These are phyloP conservation scores for Salarias fasciatus DNA, from an alignment of 2,797 vertebrate species.

Conservation along the genomic window DNA sequence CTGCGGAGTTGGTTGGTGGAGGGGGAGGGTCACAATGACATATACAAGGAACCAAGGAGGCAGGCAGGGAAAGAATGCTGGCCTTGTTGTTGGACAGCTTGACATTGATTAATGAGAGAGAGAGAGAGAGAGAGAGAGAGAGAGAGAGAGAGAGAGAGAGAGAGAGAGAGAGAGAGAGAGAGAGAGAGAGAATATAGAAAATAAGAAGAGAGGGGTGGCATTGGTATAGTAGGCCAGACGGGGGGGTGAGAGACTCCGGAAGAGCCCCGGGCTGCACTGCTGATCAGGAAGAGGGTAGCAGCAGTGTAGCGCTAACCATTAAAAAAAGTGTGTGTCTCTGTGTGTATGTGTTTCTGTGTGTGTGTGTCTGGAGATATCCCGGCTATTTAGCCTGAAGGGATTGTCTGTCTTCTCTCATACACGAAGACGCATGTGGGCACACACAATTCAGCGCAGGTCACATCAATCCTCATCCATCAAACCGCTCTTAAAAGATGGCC, in stretches of 20 bases:
- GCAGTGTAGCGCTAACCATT: constrained; percentile 41
- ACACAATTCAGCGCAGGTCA: constrained; percentile 56
- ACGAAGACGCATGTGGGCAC: constrained; percentile 44
- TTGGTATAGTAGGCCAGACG: constrained; percentile 64
- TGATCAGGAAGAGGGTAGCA: constrained; percentile 66
- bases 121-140: constrained; percentile 69
- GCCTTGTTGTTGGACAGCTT: constrained; percentile 94
- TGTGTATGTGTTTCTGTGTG: constrained; percentile 3
- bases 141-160: constrained; percentile 67
- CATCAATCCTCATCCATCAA: constrained; percentile 75
- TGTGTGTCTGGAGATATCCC: constrained; percentile 29
- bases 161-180: constrained; percentile 61
- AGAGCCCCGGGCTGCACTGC: constrained; percentile 66
- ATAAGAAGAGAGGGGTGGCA: constrained; percentile 74
- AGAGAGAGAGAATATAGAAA: constrained; percentile 69
- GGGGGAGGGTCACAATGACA: constrained; percentile 89
- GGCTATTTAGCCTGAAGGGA: constrained; percentile 57
- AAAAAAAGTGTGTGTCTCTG: constrained; percentile 14
- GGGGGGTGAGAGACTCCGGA: constrained; percentile 66
- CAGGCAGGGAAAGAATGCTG: constrained; percentile 90
- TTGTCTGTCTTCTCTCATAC: constrained; percentile 68
- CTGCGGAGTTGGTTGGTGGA: constrained; percentile 60
- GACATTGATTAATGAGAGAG: constrained; percentile 99
- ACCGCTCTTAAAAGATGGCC: constrained; percentile 47
- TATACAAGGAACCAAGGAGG: constrained; percentile 88